Evolutionary conservation across 2,797 vertebrate genomes (phyloP).

Genomic region (Chelon labrosus): DNA sequence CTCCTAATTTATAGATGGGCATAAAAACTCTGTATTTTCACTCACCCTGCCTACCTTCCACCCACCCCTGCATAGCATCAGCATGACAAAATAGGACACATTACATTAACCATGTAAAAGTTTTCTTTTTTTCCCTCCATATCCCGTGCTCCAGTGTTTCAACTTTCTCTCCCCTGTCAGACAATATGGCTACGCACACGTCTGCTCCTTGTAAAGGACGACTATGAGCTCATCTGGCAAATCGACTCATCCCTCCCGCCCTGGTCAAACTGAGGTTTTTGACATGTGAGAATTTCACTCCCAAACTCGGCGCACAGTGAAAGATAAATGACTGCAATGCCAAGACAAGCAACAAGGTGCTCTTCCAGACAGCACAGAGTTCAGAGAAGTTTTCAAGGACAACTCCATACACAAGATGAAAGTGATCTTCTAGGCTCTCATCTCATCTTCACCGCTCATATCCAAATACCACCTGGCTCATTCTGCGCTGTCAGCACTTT

Average conservation of each 20-base stretch:
- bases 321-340: constrained; percentile 36
- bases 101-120: constrained; percentile 82
- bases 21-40: constrained; percentile 81
- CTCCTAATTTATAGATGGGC: constrained; percentile 84
- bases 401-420: constrained; percentile 76
- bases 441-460: constrained; percentile 73
- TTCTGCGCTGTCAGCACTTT: constrained; percentile 84
- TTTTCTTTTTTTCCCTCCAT: constrained; percentile 46
- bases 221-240: constrained; percentile 26
- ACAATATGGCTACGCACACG: constrained; percentile 35
- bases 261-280: constrained; percentile 38
- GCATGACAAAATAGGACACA: constrained; percentile 83
- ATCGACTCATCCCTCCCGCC: constrained; percentile 25
- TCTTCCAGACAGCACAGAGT: constrained; percentile 54
- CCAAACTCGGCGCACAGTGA: not conserved
- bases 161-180: constrained; percentile 9
- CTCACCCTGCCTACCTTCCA: constrained; percentile 69
- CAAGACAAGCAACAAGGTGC: constrained; percentile 42
- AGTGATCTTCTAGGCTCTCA: constrained; percentile 75
- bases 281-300: constrained; percentile 28
- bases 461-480: constrained; percentile 83
- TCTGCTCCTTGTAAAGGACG: constrained; percentile 33
- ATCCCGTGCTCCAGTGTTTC: constrained; percentile 22
- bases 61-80: constrained; percentile 66
- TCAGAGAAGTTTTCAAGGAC: constrained; percentile 82